Evolutionary conservation across 2,113 vertebrate species (phyloP).

Genomic region (Balaeniceps rex): DNA sequence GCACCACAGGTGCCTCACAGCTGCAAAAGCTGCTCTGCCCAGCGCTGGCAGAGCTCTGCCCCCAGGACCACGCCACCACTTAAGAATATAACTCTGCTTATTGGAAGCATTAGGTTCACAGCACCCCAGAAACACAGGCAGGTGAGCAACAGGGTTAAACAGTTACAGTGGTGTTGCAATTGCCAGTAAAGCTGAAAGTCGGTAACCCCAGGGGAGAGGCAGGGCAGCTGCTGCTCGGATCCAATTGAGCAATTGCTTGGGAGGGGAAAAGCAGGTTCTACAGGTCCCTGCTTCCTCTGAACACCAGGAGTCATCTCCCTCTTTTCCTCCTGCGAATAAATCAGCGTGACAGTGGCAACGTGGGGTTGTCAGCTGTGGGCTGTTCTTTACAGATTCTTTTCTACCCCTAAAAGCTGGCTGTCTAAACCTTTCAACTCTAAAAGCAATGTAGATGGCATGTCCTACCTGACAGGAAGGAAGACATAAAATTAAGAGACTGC

Average conservation of each 20-base stretch:
- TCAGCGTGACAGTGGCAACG: not conserved
- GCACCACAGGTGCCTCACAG: not conserved
- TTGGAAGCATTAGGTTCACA: not conserved
- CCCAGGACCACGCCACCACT: not conserved
- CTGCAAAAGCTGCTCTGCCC: not conserved
- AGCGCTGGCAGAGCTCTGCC: not conserved
- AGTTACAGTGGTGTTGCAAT: not conserved
- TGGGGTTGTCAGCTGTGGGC: not conserved
- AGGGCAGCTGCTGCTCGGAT: not conserved
- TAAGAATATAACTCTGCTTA: fast-evolving
- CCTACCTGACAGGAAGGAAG: not conserved
- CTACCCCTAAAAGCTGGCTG: not conserved
- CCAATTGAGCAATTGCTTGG: fast-evolving
- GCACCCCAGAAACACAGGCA: not conserved
- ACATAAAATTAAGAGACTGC: not conserved
- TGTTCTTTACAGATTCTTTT: not conserved
- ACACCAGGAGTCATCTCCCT: not conserved
- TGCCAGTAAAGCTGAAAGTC: not conserved
- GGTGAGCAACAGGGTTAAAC: not conserved
- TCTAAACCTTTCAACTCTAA: not conserved
- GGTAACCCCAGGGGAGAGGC: not conserved
- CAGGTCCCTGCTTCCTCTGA: not conserved
- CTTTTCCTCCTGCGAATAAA: not conserved
- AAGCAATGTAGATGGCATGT: not conserved
- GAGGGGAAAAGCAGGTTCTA: not conserved